Conservation (phyloP, 1,140 invertebrate genomes). For the Sitobion miscanthi region DNA sequence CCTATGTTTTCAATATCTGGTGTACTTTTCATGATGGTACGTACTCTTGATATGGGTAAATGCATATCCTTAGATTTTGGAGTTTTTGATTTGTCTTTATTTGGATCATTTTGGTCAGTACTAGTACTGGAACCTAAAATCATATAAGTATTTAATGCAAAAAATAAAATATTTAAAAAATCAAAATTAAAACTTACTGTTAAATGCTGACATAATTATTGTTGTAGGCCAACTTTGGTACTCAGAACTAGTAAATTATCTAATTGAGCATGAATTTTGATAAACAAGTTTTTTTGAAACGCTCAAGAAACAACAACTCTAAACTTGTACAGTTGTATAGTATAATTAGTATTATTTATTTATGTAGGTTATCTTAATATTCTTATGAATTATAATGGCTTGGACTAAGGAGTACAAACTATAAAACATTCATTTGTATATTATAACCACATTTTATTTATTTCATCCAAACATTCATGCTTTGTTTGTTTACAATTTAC, state of each 20-base stretch:
- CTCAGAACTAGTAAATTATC: not conserved
- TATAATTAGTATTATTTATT: too few species aligned
- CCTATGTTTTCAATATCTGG: constrained; percentile 80
- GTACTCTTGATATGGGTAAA: constrained; percentile 75
- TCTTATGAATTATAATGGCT: not conserved
- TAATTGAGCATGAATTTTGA: not conserved
- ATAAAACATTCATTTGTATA: not conserved
- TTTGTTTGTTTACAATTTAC: not conserved
- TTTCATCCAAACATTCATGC: not conserved
- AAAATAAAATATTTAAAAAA: not conserved
- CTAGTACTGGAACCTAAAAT: constrained; percentile 29
- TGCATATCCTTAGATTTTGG: constrained; percentile 59
- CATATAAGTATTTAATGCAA: not conserved
- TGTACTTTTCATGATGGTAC: constrained; percentile 87
- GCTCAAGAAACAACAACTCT: not conserved
- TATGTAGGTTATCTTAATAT: too few species aligned
- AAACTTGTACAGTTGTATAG: too few species aligned
- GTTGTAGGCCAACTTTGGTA: not conserved
- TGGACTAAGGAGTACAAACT: too few species aligned
- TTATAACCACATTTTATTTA: constrained; percentile 31
- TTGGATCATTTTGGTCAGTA: constrained; percentile 33
- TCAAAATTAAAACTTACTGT: not conserved
- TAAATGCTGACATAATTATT: constrained; percentile 32
- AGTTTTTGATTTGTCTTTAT: constrained; percentile 47
- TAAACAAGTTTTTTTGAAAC: not conserved